A percentile compares a stretch with the other conserved stretches of the same genome.
Evolutionary conservation across 2,888 invertebrate species (phyloP).

Genomic region (Apotomis capreana): DNA sequence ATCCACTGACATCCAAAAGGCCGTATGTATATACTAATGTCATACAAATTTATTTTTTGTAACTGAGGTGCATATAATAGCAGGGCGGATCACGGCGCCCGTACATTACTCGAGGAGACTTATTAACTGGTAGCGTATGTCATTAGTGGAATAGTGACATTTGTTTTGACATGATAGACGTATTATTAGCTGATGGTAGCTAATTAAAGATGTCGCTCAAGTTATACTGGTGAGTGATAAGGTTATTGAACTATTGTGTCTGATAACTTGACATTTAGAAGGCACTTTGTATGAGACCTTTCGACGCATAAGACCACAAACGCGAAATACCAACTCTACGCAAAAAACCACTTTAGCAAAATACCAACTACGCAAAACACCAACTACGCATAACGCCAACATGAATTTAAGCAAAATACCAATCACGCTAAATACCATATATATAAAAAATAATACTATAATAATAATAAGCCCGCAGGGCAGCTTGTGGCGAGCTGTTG

Average conservation of each 20-base stretch:
- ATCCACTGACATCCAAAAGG: slow-evolving; percentile 1
- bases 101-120: slow-evolving; percentile 9
- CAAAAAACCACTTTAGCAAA: too few species aligned
- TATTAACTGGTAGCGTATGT: slow-evolving; percentile 7
- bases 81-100: slow-evolving; percentile 2
- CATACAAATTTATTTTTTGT: background rate
- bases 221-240: background rate
- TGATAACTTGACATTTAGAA: too few species aligned
- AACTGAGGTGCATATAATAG: background rate
- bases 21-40: background rate
- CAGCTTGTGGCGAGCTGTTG: too few species aligned
- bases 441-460: too few species aligned
- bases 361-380: too few species aligned
- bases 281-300: too few species aligned
- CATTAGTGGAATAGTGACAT: slow-evolving; percentile 16
- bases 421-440: too few species aligned
- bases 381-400: too few species aligned
- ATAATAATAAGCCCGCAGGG: too few species aligned
- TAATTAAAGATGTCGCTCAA: slow-evolving; percentile 1
- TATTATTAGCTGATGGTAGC: background rate
- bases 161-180: slow-evolving; percentile 8
- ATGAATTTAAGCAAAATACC: too few species aligned
- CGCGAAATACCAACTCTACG: too few species aligned
- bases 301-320: too few species aligned
- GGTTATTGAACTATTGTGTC: background rate